Base-by-base conservation (phyloP, 2,888 invertebrate species). In the Platycnemis pennipes region DNA sequence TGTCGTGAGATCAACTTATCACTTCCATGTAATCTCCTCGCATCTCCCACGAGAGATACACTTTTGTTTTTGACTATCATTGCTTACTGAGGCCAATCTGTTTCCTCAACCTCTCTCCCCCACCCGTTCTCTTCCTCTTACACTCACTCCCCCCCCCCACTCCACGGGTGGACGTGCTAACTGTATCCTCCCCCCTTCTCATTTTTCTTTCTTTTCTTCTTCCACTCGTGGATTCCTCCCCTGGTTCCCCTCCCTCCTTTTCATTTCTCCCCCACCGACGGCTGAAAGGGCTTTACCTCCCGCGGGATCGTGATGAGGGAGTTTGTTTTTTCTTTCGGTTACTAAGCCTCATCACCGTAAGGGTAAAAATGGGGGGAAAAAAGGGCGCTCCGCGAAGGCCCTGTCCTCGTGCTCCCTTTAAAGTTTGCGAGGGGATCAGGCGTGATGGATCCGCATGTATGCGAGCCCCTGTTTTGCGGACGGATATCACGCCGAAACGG, bases 1-100 rank as follows among this genome's bases (percentile, higher is more conserved):
- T 91, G 91, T 91, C 91, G 91, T 91, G 91, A 91, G 91, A 91
- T 91, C 91, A 91, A 91, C 91, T 91, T 91, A 91, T 91, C 91
- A 63, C 91, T 91, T 63, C 91, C 45, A 91, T 91, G 91, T 91
- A 91, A 91, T 91, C 91, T 91, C 63, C 91, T 53, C 89, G 89
- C 89, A 89, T 89, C 89, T 89, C 42, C 91, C 91, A n/a, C 63
- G 44, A 44, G 56, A 91, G 63, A 44, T 56, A 63, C 44, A 63
- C 91, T 91, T 91, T 91, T 91, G 91, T 91, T 91, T 91, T 63
- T 91, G 91, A 69, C 91, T 91, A 91, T 91, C 91, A 91, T 91
- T 56, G 91, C 91, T 63, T 91, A 63, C 44, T 56, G 91, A 63
- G 44, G 44, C 56, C 91, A 56, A 91, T 77, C 77, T 77, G 77